Evolutionary conservation across 2,113 vertebrate species (phyloP).

Genomic region (Pandion haliaetus): DNA sequence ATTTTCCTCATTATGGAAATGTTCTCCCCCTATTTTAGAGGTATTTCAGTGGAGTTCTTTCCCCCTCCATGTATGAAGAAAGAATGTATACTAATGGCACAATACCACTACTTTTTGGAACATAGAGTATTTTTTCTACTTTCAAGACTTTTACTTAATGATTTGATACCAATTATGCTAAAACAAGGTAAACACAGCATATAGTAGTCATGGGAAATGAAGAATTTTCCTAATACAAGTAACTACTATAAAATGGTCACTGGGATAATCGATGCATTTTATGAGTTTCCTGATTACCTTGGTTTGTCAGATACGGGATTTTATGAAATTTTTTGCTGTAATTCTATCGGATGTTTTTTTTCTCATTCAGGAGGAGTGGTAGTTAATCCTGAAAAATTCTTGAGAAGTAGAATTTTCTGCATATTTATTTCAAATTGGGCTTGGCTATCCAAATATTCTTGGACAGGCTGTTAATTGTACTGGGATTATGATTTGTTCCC

Average conservation of each 20-base stretch:
- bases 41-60: not conserved
- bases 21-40: not conserved
- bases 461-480: not conserved
- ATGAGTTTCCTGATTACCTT: not conserved
- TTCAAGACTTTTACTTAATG: not conserved
- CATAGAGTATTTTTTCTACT: not conserved
- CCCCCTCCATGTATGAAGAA: not conserved
- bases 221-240: not conserved
- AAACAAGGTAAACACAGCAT: not conserved
- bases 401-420: not conserved
- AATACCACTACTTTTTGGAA: not conserved
- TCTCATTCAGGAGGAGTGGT: slow-evolving; percentile 11
- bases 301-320: not conserved
- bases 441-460: not conserved
- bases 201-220: not conserved
- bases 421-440: slow-evolving; percentile 38
- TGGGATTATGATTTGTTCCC: slow-evolving; percentile 62
- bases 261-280: not conserved
- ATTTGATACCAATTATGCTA: not conserved
- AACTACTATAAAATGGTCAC: not conserved
- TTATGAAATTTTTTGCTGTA: slow-evolving; percentile 10
- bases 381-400: slow-evolving; percentile 9
- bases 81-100: not conserved
- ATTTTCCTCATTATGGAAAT: not conserved
- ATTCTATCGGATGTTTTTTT: not conserved